Base-by-base conservation (phyloP, 2,888 invertebrate genomes). In the Tiliacea aurago region DNA sequence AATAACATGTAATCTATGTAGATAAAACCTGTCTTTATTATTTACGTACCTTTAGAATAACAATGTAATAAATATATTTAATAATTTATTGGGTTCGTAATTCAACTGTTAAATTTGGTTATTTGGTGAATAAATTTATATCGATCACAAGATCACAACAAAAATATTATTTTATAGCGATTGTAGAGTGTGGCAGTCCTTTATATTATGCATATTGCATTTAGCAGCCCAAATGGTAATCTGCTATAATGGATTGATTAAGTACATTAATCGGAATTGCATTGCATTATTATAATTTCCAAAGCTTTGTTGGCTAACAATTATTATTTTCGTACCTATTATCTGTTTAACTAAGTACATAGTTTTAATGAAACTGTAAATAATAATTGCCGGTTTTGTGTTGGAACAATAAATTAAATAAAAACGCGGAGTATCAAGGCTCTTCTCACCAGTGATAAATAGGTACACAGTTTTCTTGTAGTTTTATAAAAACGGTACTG, bases 401-500 rank as follows among this genome's bases (percentile, higher is more conserved):
- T 37, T 37, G 4, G 37, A 37, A 37, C 37, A 37, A 37, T 2
- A 37, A 37, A 37, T 37, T 37, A 37, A 37, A 37, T 37, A n/a
- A 59, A 63, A 47, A 47, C 28, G 15, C 13, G 6, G n/a, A 7
- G 23, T 55, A 73, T 69, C 55, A 64, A 51, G 51, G 5, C 41
- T 67, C 47, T 49, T 72, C 53, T 55, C 47, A 59, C 51, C 49
- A 71, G 59, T 73, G 72, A 81, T 64, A 70, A 73, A 73, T 73
- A 78, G 67, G 67, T 82, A 55, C 33, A 76, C 28, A 65, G 64
- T 78, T 78, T 77, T 81, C 74, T 78, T 65, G 55, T 56, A 68
- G 77, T 69, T 65, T 77, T 73, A 79, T 81, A 83, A 77, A 84
- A 86, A 78, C 77, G 56, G 61, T 67, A 74, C 64, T 64, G 69